Base-by-base conservation (phyloP, 2,888 invertebrate genomes). In the Lepeophtheirus nordmannii region DNA sequence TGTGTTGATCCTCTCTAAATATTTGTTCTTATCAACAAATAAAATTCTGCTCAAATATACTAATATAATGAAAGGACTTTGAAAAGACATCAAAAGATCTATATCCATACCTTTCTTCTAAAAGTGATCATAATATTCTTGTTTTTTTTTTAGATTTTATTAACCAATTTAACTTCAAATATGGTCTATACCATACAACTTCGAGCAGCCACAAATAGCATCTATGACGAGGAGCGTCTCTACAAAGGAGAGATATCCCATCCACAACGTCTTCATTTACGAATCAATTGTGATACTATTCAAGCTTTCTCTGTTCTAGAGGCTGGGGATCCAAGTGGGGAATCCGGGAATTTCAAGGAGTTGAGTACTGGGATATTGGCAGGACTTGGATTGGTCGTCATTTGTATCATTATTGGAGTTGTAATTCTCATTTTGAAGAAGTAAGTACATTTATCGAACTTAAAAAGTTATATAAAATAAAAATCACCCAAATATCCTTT, bases 381-480 rank as follows among this genome's bases (percentile, higher is more conserved):
- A 69, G 84, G 84, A 68, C 80, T 83, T 72, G 79, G 84, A 68
- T 85, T 85, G 75, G 85, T 83, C 71, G 80, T 81, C 70, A 81
- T 85, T 71, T 83, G 84, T 68, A 80, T 86, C 68, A 76, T 85
- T 71, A 77, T 85, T 69, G 82, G 83, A 70, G 80, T 85, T 69
- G 78, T 83, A 72, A 82, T 83, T 66, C 82, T 85, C 74, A 77
- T 85, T 70, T 74, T 86, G 61, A 86, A 85, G 85, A 83, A 84
- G 85, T 85, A 79, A 79, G 80, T n/a, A 3, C 30, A 7, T n/a
- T n/a, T n/a, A n/a, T n/a, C n/a, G n/a, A n/a, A n/a, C n/a, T n/a
- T n/a, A n/a, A n/a, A n/a, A n/a, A n/a, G n/a, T n/a, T n/a, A n/a
- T n/a, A n/a, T n/a, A n/a, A n/a, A n/a, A n/a, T n/a, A n/a, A n/a